Base-by-base conservation (phyloP, 2,797 vertebrate genomes). In the Selene dorsalis region DNA sequence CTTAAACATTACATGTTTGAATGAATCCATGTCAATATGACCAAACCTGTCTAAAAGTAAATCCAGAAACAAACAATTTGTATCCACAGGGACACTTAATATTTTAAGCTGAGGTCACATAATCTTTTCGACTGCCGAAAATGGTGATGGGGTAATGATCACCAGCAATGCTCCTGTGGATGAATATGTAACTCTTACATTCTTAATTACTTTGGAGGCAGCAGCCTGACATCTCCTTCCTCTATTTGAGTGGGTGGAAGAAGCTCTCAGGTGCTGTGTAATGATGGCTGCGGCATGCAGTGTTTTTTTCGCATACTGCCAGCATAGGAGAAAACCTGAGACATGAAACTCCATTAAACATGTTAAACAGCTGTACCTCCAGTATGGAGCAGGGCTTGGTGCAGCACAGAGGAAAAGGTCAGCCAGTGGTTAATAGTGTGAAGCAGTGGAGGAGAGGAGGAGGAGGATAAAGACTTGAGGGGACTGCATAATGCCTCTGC, bases 361-460 rank as follows among this genome's bases (percentile, higher is more conserved):
- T 78, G 85, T 67, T 57, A 64, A 90, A 84, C 79, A 86, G 61
- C 67, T 80, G 75, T 80, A 62, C 22, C 32, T 61, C 35, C 22
- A 35, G 64, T 6, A 48, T 16, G 24, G 41, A 83, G 80, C 75
- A 58, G 55, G 50, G 78, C 65, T 64, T 85, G 88, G 80, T 83
- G 28, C 64, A 80, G 64, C 59, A 1, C 52, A 64, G 57, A 63
- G 55, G 65, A 72, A 88, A 89, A 92, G 81, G 86, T 87, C 88
- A 88, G 38, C 30, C 75, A 52, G 47, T 79, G 83, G 77, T 86
- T 92, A 84, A 88, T 74, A 78, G 67, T 69, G 68, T 80, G 50
- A 11, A 77, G 47, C 26, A 57, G 52, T 38, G 26, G 39, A 73
- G 35, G 64, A 58, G 26, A 26, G 64, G 69, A 47, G 64, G 69